Evolutionary conservation across 2,113 vertebrate genomes (phyloP).

Genomic region (Pterocles orientalis): DNA sequence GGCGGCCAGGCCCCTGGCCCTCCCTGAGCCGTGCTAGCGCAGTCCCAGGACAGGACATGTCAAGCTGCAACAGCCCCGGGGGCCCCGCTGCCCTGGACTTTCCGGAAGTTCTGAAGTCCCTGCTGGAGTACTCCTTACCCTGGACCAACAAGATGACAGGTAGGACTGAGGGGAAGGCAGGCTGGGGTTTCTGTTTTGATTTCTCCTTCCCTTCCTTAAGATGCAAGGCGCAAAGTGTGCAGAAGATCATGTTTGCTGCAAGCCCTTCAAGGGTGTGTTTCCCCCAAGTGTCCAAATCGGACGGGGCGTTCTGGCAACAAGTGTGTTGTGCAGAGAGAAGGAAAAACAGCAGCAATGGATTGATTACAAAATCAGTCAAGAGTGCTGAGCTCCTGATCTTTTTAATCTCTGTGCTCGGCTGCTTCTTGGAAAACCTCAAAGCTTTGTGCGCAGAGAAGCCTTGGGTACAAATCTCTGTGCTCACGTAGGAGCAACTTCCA

Average conservation of each 20-base stretch:
- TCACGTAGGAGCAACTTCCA: not conserved
- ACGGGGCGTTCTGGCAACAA: not conserved
- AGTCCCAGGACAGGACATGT: slow-evolving; percentile 63
- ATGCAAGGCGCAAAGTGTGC: not conserved
- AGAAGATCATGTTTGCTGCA: not conserved
- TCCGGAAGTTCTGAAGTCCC: slow-evolving; percentile 86
- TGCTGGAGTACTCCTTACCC: slow-evolving; percentile 84
- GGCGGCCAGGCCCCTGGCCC: not conserved
- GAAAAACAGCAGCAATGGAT: not conserved
- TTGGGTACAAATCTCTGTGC: not conserved
- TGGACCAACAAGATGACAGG: slow-evolving; percentile 80
- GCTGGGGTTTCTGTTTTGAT: not conserved
- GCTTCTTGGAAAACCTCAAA: not conserved
- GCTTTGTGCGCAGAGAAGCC: not conserved
- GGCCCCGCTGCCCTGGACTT: slow-evolving; percentile 81
- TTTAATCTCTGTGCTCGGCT: not conserved
- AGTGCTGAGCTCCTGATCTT: slow-evolving; percentile 4
- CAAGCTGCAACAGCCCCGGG: slow-evolving; percentile 66
- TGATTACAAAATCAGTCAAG: not conserved
- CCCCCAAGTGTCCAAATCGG: not conserved
- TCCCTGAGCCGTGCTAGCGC: not conserved
- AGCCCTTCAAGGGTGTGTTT: not conserved
- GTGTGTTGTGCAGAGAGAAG: not conserved
- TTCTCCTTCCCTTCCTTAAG: not conserved
- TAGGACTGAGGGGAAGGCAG: slow-evolving; percentile 36